These are phyloP conservation scores for Hypotaenidia philippensis DNA, from an alignment of 2,797 vertebrate genomes.

Conservation along the genomic window DNA sequence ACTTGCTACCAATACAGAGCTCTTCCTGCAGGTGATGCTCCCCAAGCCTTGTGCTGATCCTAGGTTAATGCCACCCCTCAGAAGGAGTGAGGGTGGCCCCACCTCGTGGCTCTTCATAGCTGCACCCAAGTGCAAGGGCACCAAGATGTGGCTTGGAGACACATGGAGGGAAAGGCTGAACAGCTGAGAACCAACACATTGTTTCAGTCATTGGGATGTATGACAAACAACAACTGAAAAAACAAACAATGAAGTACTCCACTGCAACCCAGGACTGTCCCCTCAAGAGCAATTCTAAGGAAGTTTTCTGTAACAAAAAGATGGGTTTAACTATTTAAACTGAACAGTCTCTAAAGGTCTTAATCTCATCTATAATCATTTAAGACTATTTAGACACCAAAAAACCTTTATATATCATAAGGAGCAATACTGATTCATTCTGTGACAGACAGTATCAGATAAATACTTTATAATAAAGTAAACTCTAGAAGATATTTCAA, in stretches of 20 bases:
- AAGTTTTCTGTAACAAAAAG: not conserved
- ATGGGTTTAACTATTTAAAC: not conserved
- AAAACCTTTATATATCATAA: not conserved
- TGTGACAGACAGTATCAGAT: not conserved
- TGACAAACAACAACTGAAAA: not conserved
- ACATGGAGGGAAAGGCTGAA: not conserved
- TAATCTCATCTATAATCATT: not conserved
- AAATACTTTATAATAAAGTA: not conserved
- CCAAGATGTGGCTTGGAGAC: not conserved
- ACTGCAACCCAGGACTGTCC: not conserved
- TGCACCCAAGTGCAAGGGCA: not conserved
- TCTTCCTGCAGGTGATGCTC: not conserved
- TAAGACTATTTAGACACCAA: not conserved
- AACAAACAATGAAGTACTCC: not conserved
- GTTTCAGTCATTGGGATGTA: not conserved
- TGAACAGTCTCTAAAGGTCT: not conserved
- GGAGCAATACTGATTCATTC: not conserved
- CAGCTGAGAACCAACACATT: not conserved
- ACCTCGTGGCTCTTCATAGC: not conserved
- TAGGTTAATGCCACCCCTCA: not conserved
- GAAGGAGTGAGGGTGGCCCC: rapidly evolving
- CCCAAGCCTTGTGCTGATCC: not conserved
- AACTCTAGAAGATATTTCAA: not conserved
- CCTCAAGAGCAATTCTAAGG: not conserved
- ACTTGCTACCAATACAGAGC: not conserved